phyloP scores from a whole-genome alignment of 2,888 invertebrate species.

The Heteromurus nitidus region DNA sequence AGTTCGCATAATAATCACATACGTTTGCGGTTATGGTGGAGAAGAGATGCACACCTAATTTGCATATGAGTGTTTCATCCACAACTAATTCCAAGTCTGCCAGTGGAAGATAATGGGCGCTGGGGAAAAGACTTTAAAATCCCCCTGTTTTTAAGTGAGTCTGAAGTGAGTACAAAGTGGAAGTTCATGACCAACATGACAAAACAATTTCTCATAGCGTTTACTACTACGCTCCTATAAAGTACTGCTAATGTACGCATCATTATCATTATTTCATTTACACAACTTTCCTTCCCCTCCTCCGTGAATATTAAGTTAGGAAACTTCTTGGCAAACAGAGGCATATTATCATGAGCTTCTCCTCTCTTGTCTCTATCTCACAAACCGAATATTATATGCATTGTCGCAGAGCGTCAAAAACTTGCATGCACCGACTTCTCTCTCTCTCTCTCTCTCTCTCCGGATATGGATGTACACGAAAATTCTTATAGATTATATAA shows the following conservation, averaged over 20 bases:
- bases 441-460: no score
- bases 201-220: constrained; percentile 12
- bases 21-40: background rate
- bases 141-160: background rate
- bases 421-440: no score
- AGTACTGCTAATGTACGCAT: constrained; percentile 12
- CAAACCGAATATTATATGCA: constrained; percentile 36
- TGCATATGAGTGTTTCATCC: constrained; percentile 15
- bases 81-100: background rate
- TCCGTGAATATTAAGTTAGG: constrained; percentile 20
- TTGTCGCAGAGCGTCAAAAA: background rate
- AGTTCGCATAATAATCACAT: constrained; percentile 28
- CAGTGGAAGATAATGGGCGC: background rate
- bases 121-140: background rate
- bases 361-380: background rate
- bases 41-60: background rate
- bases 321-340: constrained; percentile 53
- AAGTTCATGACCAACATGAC: background rate
- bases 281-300: constrained; percentile 12
- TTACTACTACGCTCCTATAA: background rate
- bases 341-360: background rate
- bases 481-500: constrained; percentile 12
- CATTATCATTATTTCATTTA: constrained; percentile 42
- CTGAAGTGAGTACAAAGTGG: background rate
- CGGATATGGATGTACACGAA: constrained; percentile 30